These are phyloP conservation scores for Balanococcus diminutus DNA, from an alignment of 2,888 invertebrate genomes.

Conservation along the genomic window DNA sequence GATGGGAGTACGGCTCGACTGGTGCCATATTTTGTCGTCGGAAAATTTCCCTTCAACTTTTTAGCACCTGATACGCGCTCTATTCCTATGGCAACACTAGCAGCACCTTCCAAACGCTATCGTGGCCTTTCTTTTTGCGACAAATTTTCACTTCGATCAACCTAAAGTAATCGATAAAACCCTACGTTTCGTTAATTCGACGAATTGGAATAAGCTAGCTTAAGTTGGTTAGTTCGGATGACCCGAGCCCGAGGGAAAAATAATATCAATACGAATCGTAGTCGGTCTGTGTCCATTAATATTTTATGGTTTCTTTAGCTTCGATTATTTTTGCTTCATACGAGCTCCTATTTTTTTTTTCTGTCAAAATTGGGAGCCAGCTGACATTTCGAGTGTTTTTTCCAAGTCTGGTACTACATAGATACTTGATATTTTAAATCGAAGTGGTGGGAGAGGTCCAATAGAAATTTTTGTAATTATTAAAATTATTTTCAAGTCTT, in stretches of 20 bases:
- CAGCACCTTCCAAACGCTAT: neutral
- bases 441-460: too few relatives aligned
- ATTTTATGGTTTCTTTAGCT: neutral
- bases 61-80: neutral
- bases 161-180: slow-evolving; percentile 7
- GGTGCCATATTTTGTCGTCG: neutral
- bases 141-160: neutral
- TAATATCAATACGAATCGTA: neutral
- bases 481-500: too few relatives aligned
- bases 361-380: too few relatives aligned
- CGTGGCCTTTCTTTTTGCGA: neutral
- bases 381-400: too few relatives aligned
- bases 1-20: neutral
- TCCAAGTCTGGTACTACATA: too few relatives aligned
- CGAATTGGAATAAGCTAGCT: slow-evolving; percentile 3
- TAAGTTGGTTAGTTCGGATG: neutral
- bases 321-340: neutral
- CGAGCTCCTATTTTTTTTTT: too few relatives aligned
- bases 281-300: neutral
- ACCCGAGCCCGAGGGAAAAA: neutral
- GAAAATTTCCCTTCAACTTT: neutral
- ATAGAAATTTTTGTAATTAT: too few relatives aligned
- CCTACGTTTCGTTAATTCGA: neutral
- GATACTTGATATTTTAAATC: too few relatives aligned
- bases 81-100: slow-evolving; percentile 1